phyloP scores from a whole-genome alignment of 2,888 invertebrate genomes.

The Tholera decimalis region DNA sequence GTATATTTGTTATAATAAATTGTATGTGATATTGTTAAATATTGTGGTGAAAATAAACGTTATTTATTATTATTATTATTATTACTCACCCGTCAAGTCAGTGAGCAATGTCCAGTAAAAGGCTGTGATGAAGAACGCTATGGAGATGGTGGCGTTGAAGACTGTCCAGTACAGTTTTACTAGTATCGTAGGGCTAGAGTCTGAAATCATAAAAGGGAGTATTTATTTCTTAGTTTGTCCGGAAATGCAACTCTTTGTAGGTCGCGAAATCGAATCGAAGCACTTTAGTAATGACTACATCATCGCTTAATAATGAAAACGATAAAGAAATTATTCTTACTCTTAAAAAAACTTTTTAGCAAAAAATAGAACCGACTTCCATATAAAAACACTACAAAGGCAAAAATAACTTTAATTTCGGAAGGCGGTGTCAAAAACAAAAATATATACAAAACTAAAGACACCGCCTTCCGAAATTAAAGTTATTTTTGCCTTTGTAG shows the following conservation, averaged over 20 bases:
- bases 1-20: too few relatives aligned
- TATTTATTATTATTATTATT: too few relatives aligned
- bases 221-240: neutral
- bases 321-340: neutral
- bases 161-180: conserved; percentile 82
- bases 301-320: neutral
- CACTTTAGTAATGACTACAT: neutral
- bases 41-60: too few relatives aligned
- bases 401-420: too few relatives aligned
- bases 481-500: too few relatives aligned
- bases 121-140: conserved; percentile 84
- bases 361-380: too few relatives aligned
- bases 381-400: too few relatives aligned
- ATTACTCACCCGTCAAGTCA: conserved; percentile 69
- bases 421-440: too few relatives aligned
- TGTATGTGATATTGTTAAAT: too few relatives aligned
- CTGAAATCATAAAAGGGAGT: conserved; percentile 71
- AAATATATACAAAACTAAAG: too few relatives aligned
- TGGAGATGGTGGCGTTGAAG: conserved; percentile 78
- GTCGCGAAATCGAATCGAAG: neutral
- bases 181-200: conserved; percentile 81
- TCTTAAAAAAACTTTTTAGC: too few relatives aligned
- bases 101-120: conserved; percentile 85
- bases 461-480: too few relatives aligned
- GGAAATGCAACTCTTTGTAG: neutral